Base-by-base conservation (phyloP, 2,888 invertebrate genomes). In the Eilema caniola region DNA sequence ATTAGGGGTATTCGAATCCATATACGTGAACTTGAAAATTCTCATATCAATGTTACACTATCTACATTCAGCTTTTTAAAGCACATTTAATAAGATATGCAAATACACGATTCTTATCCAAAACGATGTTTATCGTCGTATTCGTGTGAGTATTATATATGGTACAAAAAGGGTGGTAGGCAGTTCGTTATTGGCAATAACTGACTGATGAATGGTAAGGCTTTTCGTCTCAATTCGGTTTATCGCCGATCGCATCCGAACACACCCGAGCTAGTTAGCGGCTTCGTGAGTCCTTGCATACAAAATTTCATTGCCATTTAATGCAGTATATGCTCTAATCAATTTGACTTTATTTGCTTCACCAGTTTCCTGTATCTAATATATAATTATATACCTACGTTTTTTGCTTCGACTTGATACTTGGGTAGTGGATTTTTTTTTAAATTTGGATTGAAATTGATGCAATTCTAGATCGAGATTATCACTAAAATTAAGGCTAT, bases 141-240 rank as follows among this genome's bases (percentile, higher is more conserved):
- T 88, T 89, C 89, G 88, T 89, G 88, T 88, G 88, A 89, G 86
- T 90, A 91, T 92, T 90, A 89, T 87, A 82, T 84, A 86, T 85
- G 86, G 83, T 84, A 88, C 85, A 91, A 90, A 91, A 90, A 89
- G 87, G 90, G 88, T 85, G 85, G 86, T 77, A 87, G 87, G 88
- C 87, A 86, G 86, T 89, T 92, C 91, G 91, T 93, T 93, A 92
- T 91, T 90, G 83, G 83, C 88, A 86, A 85, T 94, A 94, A 95
- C 90, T 93, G 95, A 95, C 94, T 93, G 94, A 94, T 95, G 94
- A 95, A 95, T 95, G 90, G 93, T 90, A 83, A 86, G 86, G 85
- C 88, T 88, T 92, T 91, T 90, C 91, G 89, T 92, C 94, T 95
- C 93, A 94, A 94, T 95, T 94, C 90, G 93, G 94, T 88, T 93